phyloP scores from a whole-genome alignment of 2,888 invertebrate species.

The Noctua janthina region DNA sequence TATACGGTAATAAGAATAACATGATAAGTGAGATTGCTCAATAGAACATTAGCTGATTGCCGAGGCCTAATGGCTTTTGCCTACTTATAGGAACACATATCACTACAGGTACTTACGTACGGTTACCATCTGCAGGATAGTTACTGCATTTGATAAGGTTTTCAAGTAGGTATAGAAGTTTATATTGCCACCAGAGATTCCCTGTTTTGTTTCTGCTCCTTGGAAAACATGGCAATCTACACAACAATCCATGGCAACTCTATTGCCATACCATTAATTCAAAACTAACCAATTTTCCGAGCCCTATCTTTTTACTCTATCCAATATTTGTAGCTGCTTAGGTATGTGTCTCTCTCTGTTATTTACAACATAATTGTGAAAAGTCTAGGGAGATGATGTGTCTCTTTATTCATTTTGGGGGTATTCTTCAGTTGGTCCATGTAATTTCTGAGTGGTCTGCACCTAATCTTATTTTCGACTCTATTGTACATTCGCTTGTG shows the following conservation, averaged over 20 bases:
- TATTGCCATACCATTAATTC: not conserved
- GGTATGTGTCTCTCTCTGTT: not conserved
- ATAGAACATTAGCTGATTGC: constrained; percentile 31
- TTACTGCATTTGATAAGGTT: not conserved
- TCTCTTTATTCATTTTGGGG: not conserved
- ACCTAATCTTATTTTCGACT: not conserved
- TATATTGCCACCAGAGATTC: not conserved
- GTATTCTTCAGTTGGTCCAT: no score
- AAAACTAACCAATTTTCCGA: not conserved
- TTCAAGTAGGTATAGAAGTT: not conserved
- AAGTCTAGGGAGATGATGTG: not conserved
- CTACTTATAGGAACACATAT: constrained; percentile 1
- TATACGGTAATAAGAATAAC: constrained; percentile 25
- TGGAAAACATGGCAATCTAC: no score
- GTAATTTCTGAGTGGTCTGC: not conserved
- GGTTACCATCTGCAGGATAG: not conserved
- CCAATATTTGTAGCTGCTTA: not conserved
- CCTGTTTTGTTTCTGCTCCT: not conserved
- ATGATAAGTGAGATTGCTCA: constrained; percentile 49
- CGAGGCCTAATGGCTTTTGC: constrained; percentile 17
- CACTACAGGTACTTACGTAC: not conserved
- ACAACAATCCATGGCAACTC: not conserved
- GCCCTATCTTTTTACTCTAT: not conserved
- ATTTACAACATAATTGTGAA: not conserved
- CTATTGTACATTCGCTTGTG: not conserved